These are phyloP conservation scores for Ophiodon elongatus DNA, from an alignment of 2,113 vertebrate species.

Conservation along the genomic window DNA sequence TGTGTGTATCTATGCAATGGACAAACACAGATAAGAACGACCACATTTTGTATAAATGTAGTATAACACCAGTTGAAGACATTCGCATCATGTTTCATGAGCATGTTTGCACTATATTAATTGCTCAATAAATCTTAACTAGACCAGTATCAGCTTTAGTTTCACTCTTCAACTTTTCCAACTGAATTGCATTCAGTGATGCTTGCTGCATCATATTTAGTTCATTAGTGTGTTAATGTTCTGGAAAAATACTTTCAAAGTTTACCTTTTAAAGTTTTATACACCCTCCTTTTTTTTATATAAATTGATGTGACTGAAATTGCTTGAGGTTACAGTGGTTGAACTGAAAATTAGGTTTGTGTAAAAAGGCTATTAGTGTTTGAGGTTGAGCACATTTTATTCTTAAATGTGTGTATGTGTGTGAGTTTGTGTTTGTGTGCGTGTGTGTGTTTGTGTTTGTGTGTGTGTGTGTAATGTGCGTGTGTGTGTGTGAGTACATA, in stretches of 20 bases:
- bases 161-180: constrained; percentile 8
- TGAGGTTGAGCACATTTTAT: background rate
- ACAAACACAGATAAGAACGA: background rate
- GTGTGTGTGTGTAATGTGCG: too few species aligned
- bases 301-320: constrained; percentile 42
- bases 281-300: background rate
- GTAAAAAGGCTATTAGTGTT: constrained; percentile 55
- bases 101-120: constrained; percentile 5
- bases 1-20: constrained; percentile 13
- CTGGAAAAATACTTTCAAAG: constrained; percentile 13
- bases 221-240: constrained; percentile 29
- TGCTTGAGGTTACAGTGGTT: constrained; percentile 52
- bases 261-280: constrained; percentile 24
- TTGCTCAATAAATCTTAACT: constrained; percentile 17
- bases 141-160: background rate
- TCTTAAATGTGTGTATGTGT: too few species aligned
- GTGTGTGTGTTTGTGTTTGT: too few species aligned
- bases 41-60: background rate
- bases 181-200: background rate
- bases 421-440: too few species aligned
- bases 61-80: background rate
- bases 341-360: constrained; percentile 34
- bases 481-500: too few species aligned
- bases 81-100: constrained; percentile 12
- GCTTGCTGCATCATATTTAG: constrained; percentile 24